Base-by-base conservation (phyloP, 2,888 invertebrate species). In the Aethes cnicana region DNA sequence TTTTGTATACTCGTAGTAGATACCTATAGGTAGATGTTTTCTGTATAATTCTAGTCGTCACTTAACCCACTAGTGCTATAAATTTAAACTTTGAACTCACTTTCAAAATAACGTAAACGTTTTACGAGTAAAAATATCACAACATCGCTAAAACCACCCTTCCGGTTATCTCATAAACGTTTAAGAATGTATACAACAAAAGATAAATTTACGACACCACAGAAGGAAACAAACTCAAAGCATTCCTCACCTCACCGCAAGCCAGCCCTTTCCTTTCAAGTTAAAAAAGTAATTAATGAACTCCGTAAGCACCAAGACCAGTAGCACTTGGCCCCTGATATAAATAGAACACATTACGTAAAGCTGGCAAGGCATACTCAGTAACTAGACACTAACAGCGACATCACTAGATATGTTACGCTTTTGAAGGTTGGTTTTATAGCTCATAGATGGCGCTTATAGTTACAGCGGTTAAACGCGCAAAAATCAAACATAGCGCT, bases 281-380 rank as follows among this genome's bases (percentile, higher is more conserved):
- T 72, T 72, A 72, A 80, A 80, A 74, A 81, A 75, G 71, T 79
- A 80, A 81, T 81, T 82, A 81, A 82, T 81, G 78, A 75, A 80
- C 75, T 77, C 66, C 57, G 54, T 68, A 53, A 53, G 53, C 52
- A 61, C 49, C 41, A 55, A 57, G 53, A 57, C 80, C 71, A 72
- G 47, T 55, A 20, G 60, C 61, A 53, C 41, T 53, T 50, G 72
- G 69, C 32, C 70, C 55, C 48, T 48, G 64, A 54, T 36, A 37
- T 49, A 57, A 53, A 42, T 32, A 49, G 47, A 57, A 62, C 58
- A 60, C 42, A 28, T 50, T 50, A 56, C 54, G 57, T 36, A 47
- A 47, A 28, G 36, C 41, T 28, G 25, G 43, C 28, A 20, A 47
- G 46, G 47, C 42, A 23, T 14, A 9, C 32, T 54, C 54, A 61